Percentiles rank a stretch among this genome's conserved stretches.
phyloP scores from a whole-genome alignment of 2,113 vertebrate genomes.

The Callipepla squamata region DNA sequence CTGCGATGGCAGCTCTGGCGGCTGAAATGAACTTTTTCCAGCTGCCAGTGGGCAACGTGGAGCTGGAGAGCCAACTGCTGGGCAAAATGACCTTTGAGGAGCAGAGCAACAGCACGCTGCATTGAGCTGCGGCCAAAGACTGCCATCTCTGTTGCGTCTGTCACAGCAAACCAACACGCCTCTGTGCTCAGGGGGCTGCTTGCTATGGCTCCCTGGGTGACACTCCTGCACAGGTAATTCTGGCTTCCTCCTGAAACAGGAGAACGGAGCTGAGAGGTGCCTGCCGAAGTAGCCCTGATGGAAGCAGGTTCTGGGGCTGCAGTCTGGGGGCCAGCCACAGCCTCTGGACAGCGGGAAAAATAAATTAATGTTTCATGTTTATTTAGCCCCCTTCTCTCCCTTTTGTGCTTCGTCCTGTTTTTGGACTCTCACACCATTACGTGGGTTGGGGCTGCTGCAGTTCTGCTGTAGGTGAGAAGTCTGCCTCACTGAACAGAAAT shows the following conservation, averaged over 20 bases:
- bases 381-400: constrained; percentile 38
- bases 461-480: not conserved
- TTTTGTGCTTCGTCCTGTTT: constrained; percentile 18
- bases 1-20: constrained; percentile 94
- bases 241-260: constrained; percentile 22
- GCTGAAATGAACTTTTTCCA: constrained; percentile 97
- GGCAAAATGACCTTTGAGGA: constrained; percentile 84
- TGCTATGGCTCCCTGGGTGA: not conserved
- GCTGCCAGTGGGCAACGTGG: constrained; percentile 84
- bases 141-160: not conserved
- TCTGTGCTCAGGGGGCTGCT: not conserved
- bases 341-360: constrained; percentile 64
- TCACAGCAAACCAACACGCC: not conserved
- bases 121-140: constrained; percentile 40
- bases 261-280: constrained; percentile 13
- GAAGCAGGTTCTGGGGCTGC: constrained; percentile 45
- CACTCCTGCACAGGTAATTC: not conserved
- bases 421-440: not conserved
- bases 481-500: not conserved
- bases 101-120: constrained; percentile 73
- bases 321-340: constrained; percentile 1
- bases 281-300: constrained; percentile 20
- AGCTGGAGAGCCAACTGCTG: constrained; percentile 90
- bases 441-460: not conserved
- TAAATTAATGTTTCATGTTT: constrained; percentile 79